Conservation (phyloP, 1,140 invertebrate species). For the Polypedilum pembai region DNA sequence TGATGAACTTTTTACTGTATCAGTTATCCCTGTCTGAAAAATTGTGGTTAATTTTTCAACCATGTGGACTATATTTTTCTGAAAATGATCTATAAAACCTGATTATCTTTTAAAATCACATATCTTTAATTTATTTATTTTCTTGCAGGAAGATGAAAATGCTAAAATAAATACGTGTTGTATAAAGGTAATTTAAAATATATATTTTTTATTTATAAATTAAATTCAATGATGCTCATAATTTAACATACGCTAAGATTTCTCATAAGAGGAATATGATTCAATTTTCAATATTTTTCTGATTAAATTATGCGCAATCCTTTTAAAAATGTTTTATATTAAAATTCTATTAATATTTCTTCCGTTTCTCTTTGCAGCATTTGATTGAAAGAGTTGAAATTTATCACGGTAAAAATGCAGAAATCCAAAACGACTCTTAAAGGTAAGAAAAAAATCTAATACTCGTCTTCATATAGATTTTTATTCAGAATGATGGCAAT, state of each 20-base stretch:
- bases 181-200: background rate
- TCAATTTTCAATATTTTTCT: conserved; percentile 6
- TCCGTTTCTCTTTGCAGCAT: background rate
- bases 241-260: conserved; percentile 3
- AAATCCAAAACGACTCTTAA: background rate
- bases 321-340: background rate
- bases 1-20: conserved; percentile 1
- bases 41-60: background rate
- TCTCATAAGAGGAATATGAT: background rate
- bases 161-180: background rate
- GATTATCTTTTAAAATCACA: background rate
- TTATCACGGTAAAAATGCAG: background rate
- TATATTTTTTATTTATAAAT: background rate
- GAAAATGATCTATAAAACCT: background rate
- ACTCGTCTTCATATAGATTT: background rate
- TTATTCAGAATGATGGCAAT: background rate
- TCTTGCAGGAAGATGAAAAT: background rate
- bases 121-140: background rate
- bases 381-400: background rate
- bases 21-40: conserved; percentile 28
- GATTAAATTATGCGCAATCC: background rate
- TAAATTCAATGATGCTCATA: background rate
- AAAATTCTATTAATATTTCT: conserved; percentile 9
- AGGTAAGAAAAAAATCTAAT: background rate
- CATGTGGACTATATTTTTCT: conserved; percentile 18